A percentile compares a stretch with the other conserved stretches of the same genome.
Evolutionary conservation across 2,797 vertebrate genomes (phyloP).

Genomic region (Phrynocephalus vlangalii): DNA sequence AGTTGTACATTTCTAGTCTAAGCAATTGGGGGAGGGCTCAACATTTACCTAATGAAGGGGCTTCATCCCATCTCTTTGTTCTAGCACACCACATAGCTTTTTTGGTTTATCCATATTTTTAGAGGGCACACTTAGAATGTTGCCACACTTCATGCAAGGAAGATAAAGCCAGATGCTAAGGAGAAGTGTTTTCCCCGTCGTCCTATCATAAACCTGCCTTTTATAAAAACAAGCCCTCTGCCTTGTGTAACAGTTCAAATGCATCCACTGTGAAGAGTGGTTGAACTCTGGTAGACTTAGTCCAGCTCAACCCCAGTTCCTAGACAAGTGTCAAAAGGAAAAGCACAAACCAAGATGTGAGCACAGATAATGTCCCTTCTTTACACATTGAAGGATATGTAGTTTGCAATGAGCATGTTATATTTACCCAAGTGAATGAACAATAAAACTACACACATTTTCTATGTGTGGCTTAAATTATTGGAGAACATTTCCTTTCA

Average conservation of each 20-base stretch:
- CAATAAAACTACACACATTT: neutral
- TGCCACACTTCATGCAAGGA: neutral
- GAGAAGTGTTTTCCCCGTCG: neutral
- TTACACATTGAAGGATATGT: neutral
- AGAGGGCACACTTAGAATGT: no score
- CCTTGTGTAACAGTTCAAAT: neutral
- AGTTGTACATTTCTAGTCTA: neutral
- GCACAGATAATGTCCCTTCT: neutral
- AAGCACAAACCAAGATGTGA: neutral
- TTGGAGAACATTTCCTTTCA: neutral
- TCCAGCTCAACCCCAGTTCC: neutral
- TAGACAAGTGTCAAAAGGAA: neutral
- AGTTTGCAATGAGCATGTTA: neutral
- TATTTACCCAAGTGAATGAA: neutral
- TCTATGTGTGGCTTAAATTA: neutral
- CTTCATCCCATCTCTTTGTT: neutral
- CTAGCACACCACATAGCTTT: no score
- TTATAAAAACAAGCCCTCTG: neutral
- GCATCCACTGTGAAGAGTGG: neutral
- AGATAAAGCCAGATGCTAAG: neutral
- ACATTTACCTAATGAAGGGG: neutral
- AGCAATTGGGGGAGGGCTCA: neutral
- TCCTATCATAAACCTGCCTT: neutral
- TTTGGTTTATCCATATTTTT: neutral
- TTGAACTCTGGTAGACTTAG: neutral